These are phyloP conservation scores for Narcine bancroftii DNA, from an alignment of 2,113 vertebrate species.

Conservation along the genomic window DNA sequence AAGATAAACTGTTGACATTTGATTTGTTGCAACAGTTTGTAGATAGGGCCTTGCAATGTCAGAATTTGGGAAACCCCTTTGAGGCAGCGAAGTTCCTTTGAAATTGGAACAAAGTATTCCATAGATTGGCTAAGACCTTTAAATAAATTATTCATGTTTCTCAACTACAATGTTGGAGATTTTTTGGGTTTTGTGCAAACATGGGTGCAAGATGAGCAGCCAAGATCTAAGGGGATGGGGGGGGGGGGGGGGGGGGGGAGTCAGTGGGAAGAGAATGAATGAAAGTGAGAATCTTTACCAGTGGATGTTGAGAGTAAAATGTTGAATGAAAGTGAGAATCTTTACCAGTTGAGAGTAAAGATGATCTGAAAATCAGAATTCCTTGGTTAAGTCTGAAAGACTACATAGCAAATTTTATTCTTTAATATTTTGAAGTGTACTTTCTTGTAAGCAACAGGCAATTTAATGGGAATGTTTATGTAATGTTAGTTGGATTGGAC, in stretches of 20 bases:
- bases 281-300: background rate
- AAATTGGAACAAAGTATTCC: too few species aligned
- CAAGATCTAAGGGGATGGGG: too few species aligned
- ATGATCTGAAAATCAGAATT: background rate
- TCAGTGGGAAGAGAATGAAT: slow-evolving; percentile 4
- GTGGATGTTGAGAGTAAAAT: background rate
- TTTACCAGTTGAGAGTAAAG: background rate
- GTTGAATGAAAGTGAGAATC: background rate
- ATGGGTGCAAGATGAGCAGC: too few species aligned
- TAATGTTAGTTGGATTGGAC: too few species aligned
- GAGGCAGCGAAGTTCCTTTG: too few species aligned
- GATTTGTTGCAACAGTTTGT: background rate
- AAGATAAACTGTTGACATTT: background rate
- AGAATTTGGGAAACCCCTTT: too few species aligned
- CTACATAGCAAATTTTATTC: background rate
- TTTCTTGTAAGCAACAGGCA: background rate
- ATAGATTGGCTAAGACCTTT: too few species aligned
- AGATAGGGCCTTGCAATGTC: background rate
- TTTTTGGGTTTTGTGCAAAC: too few species aligned
- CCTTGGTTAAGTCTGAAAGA: background rate
- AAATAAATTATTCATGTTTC: too few species aligned
- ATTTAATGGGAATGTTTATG: too few species aligned
- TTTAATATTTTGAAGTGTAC: background rate
- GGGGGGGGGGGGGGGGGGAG: too few species aligned
- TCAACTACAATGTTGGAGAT: too few species aligned